These are phyloP conservation scores for Elephas maximus DNA, from an alignment of 2,113 vertebrate genomes.

Conservation along the genomic window DNA sequence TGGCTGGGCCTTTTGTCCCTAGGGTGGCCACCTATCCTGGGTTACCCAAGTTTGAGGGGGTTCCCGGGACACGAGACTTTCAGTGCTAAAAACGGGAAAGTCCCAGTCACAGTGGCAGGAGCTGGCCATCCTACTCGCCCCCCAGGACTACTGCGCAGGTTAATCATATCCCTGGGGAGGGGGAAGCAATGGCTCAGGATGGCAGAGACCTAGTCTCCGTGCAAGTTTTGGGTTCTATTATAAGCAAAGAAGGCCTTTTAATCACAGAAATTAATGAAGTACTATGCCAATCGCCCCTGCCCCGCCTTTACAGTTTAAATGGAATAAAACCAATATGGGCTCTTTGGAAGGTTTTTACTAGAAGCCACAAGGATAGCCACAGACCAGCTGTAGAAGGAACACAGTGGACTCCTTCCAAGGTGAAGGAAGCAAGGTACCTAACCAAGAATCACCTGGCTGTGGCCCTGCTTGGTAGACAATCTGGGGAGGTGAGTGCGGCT, in stretches of 20 bases:
- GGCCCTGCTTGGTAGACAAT: not conserved
- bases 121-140: not conserved
- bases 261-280: not conserved
- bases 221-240: not conserved
- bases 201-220: not conserved
- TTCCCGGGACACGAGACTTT: too few relatives aligned
- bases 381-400: not conserved
- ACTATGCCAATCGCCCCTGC: rapidly evolving
- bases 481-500: not conserved
- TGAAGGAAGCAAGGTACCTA: rapidly evolving
- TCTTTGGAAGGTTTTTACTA: not conserved
- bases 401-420: rapidly evolving
- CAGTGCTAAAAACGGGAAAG: not conserved
- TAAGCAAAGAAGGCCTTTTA: not conserved
- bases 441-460: not conserved
- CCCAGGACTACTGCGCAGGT: not conserved
- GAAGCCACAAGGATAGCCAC: not conserved
- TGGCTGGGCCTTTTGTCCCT: not conserved
- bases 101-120: not conserved
- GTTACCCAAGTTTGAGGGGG: too few relatives aligned
- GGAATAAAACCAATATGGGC: not conserved
- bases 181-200: not conserved
- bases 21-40: not conserved
- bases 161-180: not conserved
- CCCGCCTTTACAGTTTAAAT: too few relatives aligned